Conservation (phyloP, 2,888 invertebrate species). For the Nomada fucata region DNA sequence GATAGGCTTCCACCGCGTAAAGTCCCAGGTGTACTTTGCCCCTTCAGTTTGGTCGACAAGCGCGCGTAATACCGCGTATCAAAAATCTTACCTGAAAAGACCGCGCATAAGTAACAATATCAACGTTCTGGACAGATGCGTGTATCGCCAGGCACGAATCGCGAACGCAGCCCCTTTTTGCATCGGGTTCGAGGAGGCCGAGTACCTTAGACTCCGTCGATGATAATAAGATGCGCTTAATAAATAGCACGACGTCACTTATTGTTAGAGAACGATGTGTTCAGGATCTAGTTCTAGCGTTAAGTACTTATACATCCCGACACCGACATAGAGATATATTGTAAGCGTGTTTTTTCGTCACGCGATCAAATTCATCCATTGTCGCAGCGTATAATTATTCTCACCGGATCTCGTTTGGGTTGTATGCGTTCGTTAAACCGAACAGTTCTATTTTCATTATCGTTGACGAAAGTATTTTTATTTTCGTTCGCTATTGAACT, state of each 20-base stretch:
- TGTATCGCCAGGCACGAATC: neutral
- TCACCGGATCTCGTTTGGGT: constrained; percentile 6
- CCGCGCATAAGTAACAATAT: neutral
- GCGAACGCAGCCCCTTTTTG: constrained; percentile 24
- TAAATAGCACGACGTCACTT: constrained; percentile 65
- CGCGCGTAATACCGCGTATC: no score
- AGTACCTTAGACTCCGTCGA: constrained; percentile 70
- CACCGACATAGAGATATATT: constrained; percentile 40
- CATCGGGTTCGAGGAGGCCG: constrained; percentile 42
- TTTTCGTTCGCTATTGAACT: no score
- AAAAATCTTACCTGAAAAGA: no score
- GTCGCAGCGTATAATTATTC: neutral
- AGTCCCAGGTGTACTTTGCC: no score
- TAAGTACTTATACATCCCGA: constrained; percentile 61
- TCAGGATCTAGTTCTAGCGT: constrained; percentile 72
- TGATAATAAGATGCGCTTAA: constrained; percentile 74
- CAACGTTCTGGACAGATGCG: constrained; percentile 13
- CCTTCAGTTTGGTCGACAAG: no score
- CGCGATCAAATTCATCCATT: constrained; percentile 18
- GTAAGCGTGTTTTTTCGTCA: constrained; percentile 32
- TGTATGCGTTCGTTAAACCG: no score
- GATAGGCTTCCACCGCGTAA: no score
- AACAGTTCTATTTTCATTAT: no score
- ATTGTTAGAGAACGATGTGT: constrained; percentile 75
- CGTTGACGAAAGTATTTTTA: no score